phyloP scores from a whole-genome alignment of 2,888 invertebrate genomes.

The Orthosia gothica region DNA sequence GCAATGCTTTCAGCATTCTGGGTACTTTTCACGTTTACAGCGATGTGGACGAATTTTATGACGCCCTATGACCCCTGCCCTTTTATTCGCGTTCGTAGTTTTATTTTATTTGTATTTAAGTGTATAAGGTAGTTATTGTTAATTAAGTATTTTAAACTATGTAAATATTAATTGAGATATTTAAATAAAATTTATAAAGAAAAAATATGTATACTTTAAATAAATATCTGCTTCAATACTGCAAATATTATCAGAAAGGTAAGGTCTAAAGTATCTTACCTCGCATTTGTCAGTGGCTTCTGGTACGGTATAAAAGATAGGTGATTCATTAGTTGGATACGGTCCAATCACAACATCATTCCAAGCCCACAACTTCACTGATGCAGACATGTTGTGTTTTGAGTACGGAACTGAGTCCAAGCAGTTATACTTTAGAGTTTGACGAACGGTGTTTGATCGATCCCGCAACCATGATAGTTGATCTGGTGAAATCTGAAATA shows the following conservation, averaged over 20 bases:
- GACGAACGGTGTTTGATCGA: slow-evolving; percentile 39
- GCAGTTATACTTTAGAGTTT: slow-evolving; percentile 69
- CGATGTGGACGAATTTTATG: too few relatives aligned
- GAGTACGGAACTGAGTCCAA: slow-evolving; percentile 59
- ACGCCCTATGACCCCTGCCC: too few relatives aligned
- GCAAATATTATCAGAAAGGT: too few relatives aligned
- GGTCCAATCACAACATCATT: slow-evolving; percentile 40
- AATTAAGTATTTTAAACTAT: too few relatives aligned
- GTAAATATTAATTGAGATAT: too few relatives aligned
- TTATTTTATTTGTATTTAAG: too few relatives aligned
- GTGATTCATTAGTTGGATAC: slow-evolving; percentile 33
- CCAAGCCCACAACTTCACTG: slow-evolving; percentile 64
- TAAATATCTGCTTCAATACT: background rate
- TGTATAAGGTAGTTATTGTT: too few relatives aligned
- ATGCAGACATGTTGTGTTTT: slow-evolving; percentile 17
- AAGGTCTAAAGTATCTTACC: slow-evolving; percentile 8
- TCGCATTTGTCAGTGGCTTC: slow-evolving; percentile 9
- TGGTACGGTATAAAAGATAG: slow-evolving; percentile 35
- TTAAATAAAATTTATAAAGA: too few relatives aligned
- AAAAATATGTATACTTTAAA: too few relatives aligned
- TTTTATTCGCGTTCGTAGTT: too few relatives aligned
- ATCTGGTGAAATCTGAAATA: slow-evolving; percentile 27
- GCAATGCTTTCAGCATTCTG: too few relatives aligned
- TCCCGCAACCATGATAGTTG: slow-evolving; percentile 39
- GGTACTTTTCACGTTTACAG: too few relatives aligned